These are phyloP conservation scores for Botrylloides violaceus DNA, from an alignment of 23 tunicate genomes.

Conservation along the genomic window DNA sequence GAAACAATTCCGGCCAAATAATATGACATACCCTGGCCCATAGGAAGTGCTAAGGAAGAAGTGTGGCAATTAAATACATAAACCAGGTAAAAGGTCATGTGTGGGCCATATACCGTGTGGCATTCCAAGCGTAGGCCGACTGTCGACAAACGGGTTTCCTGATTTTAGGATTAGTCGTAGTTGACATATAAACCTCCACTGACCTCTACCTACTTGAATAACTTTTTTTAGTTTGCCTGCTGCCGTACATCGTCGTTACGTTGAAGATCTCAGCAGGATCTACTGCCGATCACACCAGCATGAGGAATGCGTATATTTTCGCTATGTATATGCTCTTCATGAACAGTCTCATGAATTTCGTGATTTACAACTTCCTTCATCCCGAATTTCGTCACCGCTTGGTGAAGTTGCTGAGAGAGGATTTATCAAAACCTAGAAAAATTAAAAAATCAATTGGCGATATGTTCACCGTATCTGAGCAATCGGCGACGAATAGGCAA, in stretches of 20 bases:
- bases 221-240: constrained; percentile 72
- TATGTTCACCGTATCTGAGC: background rate
- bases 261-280: constrained; percentile 20
- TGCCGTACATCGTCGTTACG: constrained; percentile 48
- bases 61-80: too few species aligned
- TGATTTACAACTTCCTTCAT: constrained; percentile 82
- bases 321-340: constrained; percentile 44
- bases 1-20: too few species aligned
- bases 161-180: too few species aligned
- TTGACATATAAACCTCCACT: too few species aligned
- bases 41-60: too few species aligned
- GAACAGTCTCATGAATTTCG: constrained; percentile 68
- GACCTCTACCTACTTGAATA: too few species aligned
- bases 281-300: constrained; percentile 20
- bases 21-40: too few species aligned
- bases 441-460: background rate
- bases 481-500: too few species aligned
- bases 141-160: too few species aligned
- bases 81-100: too few species aligned
- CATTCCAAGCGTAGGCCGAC: too few species aligned
- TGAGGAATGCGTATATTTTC: constrained; percentile 32
- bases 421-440: constrained; percentile 1
- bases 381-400: constrained; percentile 45
- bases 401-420: background rate
- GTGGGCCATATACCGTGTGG: too few species aligned